Evolutionary conservation across 2,797 vertebrate species (phyloP).

Genomic region (Pygocentrus nattereri): DNA sequence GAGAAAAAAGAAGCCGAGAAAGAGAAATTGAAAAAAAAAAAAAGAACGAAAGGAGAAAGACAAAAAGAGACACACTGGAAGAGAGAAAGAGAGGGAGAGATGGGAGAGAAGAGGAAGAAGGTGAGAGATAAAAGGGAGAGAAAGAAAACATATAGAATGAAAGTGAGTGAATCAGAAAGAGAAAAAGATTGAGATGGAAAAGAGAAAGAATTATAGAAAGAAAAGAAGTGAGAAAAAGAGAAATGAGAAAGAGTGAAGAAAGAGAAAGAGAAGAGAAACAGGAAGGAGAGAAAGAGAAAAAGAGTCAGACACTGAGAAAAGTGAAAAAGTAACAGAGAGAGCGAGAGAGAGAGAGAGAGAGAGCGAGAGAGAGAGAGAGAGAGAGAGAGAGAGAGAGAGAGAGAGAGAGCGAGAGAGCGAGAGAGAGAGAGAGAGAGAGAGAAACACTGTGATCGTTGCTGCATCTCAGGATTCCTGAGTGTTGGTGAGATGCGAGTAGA

Average conservation of each 20-base stretch:
- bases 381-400: no score
- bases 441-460: background rate
- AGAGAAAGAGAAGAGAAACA: background rate
- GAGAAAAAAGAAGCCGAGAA: no score
- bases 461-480: conserved; percentile 4
- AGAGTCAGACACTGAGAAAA: conserved; percentile 5
- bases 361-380: no score
- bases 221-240: conserved; percentile 18
- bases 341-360: no score
- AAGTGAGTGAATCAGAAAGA: background rate
- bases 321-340: conserved; percentile 11
- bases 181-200: no score
- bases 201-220: conserved; percentile 3
- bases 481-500: background rate
- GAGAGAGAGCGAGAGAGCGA: no score
- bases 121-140: conserved; percentile 19
- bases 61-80: background rate
- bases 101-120: conserved; percentile 1
- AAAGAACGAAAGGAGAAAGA: background rate
- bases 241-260: background rate
- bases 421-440: background rate
- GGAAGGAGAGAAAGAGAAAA: no score
- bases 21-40: background rate
- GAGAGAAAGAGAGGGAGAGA: no score
- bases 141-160: background rate